phyloP scores from a whole-genome alignment of 2,113 vertebrate genomes.

The Australoheros scitulus region DNA sequence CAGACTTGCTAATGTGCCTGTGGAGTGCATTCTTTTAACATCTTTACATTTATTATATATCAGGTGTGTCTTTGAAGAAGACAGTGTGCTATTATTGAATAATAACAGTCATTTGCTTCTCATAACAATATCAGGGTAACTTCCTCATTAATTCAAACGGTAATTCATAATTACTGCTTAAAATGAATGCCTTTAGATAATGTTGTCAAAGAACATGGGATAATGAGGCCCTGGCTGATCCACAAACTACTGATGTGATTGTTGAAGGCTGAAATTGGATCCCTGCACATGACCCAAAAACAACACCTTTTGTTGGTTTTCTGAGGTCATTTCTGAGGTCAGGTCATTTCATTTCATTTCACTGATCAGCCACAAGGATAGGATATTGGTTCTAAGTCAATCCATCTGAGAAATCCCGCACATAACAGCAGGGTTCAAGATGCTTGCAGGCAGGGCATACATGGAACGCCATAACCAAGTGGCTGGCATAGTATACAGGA shows the following conservation, averaged over 20 bases:
- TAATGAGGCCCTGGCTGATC: neutral
- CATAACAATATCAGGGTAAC: neutral
- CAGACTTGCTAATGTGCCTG: conserved; percentile 23
- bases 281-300: neutral
- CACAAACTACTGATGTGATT: neutral
- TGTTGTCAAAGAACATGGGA: neutral
- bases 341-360: too few species aligned
- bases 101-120: neutral
- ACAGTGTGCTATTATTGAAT: neutral
- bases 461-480: too few species aligned
- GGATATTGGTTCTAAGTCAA: too few species aligned
- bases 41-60: neutral
- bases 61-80: conserved; percentile 1
- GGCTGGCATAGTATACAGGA: too few species aligned
- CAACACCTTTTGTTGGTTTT: too few species aligned
- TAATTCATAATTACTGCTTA: neutral
- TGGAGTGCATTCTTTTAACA: neutral
- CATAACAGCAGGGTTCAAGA: too few species aligned
- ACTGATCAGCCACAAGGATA: too few species aligned
- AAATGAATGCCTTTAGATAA: neutral
- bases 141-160: neutral
- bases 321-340: too few species aligned
- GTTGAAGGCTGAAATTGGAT: neutral
- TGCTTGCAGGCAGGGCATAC: too few species aligned
- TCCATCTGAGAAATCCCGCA: too few species aligned